phyloP scores from a whole-genome alignment of 2,888 invertebrate species.

The Ptychoptera albimana region DNA sequence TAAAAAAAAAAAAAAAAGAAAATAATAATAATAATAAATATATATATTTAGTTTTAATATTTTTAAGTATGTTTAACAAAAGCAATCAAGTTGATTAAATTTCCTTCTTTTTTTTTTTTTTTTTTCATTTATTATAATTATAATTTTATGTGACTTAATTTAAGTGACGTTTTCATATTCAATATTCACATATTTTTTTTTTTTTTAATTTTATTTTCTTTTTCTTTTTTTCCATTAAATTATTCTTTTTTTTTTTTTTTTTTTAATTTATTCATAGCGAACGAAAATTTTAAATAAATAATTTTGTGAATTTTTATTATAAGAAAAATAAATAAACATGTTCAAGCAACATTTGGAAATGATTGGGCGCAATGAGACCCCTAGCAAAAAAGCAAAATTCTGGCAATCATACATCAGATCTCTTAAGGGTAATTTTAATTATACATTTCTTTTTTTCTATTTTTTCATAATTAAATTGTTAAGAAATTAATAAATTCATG shows the following conservation, averaged over 20 bases:
- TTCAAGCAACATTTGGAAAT: constrained; percentile 85
- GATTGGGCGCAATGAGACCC: constrained; percentile 84
- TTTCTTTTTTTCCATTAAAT: neutral
- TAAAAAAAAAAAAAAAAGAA: no score
- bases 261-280: constrained; percentile 38
- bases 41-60: no score
- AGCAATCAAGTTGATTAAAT: no score
- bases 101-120: no score
- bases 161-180: no score
- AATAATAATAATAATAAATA: no score
- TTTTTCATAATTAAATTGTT: neutral
- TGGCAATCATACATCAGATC: constrained; percentile 89
- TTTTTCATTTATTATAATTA: no score
- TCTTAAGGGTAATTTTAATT: constrained; percentile 56
- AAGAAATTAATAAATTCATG: neutral
- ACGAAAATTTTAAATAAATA: constrained; percentile 44
- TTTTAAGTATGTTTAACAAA: no score
- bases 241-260: constrained; percentile 8
- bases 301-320: constrained; percentile 3
- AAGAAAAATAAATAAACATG: constrained; percentile 50
- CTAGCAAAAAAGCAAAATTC: constrained; percentile 84
- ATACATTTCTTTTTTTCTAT: constrained; percentile 1
- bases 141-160: no score
- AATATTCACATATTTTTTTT: neutral
- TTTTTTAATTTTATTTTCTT: neutral